Conservation (phyloP, 2,797 vertebrate species). For the Anguilla megastoma region DNA sequence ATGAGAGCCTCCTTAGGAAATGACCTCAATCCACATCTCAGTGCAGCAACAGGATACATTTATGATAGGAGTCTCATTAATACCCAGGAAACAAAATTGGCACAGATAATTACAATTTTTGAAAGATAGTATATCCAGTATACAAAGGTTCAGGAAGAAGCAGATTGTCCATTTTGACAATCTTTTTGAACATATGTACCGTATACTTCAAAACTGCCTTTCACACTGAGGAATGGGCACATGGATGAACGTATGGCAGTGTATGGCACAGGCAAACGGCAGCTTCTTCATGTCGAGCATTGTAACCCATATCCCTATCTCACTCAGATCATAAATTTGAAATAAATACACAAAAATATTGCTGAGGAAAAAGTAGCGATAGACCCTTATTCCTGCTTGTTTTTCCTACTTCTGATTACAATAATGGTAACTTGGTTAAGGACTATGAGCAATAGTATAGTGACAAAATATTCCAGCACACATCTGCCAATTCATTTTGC, state of each 20-base stretch:
- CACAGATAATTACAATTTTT: slow-evolving; percentile 38
- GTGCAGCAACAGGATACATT: neutral
- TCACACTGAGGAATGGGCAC: slow-evolving; percentile 41
- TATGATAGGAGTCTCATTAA: slow-evolving; percentile 5
- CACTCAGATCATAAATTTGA: slow-evolving; percentile 51
- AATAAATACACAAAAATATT: slow-evolving; percentile 62
- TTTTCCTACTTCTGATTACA: slow-evolving; percentile 22
- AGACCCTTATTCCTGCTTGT: neutral
- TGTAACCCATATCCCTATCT: slow-evolving; percentile 17
- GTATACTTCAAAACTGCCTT: slow-evolving; percentile 50
- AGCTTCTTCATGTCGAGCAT: slow-evolving; percentile 39
- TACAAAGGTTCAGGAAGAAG: slow-evolving; percentile 45
- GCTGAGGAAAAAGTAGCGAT: slow-evolving; percentile 49
- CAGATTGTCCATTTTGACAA: slow-evolving; percentile 45
- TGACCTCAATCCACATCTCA: neutral
- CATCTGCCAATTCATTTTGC: slow-evolving; percentile 51
- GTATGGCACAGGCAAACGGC: slow-evolving; percentile 52
- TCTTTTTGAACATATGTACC: slow-evolving; percentile 57
- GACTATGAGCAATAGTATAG: slow-evolving; percentile 51
- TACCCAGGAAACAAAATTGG: slow-evolving; percentile 26
- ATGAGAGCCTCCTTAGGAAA: neutral
- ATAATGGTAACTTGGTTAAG: slow-evolving; percentile 68
- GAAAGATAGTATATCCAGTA: slow-evolving; percentile 50
- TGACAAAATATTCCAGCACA: slow-evolving; percentile 50
- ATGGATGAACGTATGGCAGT: slow-evolving; percentile 26